Evolutionary conservation across 2,797 vertebrate species (phyloP).

Genomic region (Lepilemur septentrionalis): DNA sequence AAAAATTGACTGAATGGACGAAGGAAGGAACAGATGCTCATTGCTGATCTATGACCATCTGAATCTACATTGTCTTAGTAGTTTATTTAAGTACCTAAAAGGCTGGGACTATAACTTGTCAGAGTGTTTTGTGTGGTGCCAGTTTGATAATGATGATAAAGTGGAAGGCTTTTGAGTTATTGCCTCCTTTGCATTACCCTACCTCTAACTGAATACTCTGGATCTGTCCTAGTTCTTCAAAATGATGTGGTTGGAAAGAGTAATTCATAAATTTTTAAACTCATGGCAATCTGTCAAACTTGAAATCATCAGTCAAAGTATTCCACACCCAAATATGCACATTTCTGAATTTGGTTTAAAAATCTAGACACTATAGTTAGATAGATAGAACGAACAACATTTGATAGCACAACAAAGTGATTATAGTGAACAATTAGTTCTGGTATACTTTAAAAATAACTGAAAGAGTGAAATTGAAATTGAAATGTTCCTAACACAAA

Average conservation of each 20-base stretch:
- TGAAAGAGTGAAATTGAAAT: no score
- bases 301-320: neutral
- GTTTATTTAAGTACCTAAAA: neutral
- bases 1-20: neutral
- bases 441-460: no score
- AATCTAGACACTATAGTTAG: neutral
- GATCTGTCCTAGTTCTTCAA: neutral
- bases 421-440: no score
- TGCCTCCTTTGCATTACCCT: neutral
- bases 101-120: neutral
- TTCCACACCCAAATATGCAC: neutral
- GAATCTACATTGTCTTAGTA: neutral
- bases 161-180: neutral
- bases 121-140: neutral
- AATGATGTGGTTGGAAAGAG: neutral
- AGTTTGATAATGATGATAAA: slow-evolving; percentile 44
- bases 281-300: neutral
- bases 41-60: neutral
- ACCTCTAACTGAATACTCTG: neutral
- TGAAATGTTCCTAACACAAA: no score
- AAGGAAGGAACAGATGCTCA: neutral
- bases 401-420: no score
- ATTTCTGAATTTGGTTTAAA: neutral
- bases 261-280: slow-evolving; percentile 13
- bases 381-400: neutral